Evolutionary conservation across 2,888 invertebrate genomes (phyloP).

Genomic region (Poecilobothrus nobilitatus): DNA sequence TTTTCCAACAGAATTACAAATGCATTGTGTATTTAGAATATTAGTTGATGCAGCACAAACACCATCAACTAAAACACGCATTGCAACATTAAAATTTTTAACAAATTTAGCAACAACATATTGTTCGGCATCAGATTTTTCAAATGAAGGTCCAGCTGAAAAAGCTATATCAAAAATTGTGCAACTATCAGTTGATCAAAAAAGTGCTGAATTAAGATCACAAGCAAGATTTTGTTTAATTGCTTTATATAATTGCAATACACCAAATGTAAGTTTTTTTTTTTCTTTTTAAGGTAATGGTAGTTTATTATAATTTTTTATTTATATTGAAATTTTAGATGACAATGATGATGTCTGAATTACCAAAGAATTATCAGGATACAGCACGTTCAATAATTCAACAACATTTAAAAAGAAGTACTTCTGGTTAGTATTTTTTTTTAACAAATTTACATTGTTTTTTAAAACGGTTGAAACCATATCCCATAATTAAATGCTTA

Average conservation of each 20-base stretch:
- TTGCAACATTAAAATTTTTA: constrained; percentile 66
- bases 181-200: constrained; percentile 59
- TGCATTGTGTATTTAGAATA: constrained; percentile 62
- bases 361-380: constrained; percentile 66
- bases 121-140: constrained; percentile 46
- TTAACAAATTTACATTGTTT: background rate
- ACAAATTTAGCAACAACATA: constrained; percentile 59
- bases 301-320: constrained; percentile 2
- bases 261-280: constrained; percentile 50
- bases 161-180: constrained; percentile 67
- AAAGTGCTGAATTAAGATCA: constrained; percentile 59
- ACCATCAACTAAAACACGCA: constrained; percentile 73
- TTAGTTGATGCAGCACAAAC: constrained; percentile 88
- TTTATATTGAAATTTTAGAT: constrained; percentile 50
- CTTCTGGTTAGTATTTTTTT: constrained; percentile 39
- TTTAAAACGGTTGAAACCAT: background rate
- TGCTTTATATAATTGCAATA: constrained; percentile 83
- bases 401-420: constrained; percentile 61
- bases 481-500: background rate
- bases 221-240: constrained; percentile 65
- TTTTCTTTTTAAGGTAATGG: background rate
- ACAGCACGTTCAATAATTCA: constrained; percentile 64
- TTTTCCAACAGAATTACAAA: constrained; percentile 57
- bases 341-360: constrained; percentile 65
- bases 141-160: constrained; percentile 46